phyloP scores from a whole-genome alignment of 2,113 vertebrate species.

The Albula glossodonta region DNA sequence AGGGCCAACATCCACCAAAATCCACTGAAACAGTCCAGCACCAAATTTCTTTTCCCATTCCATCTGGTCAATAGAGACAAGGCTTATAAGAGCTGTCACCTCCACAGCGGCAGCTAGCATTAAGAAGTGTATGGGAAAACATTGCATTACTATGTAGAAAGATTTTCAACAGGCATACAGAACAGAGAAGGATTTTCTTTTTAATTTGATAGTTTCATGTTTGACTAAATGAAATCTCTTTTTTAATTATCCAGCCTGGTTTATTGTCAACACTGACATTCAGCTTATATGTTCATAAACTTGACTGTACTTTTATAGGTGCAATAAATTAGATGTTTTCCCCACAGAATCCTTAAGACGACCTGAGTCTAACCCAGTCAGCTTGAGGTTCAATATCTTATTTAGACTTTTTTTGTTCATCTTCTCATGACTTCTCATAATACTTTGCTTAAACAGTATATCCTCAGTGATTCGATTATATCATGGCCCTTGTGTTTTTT shows the following conservation, averaged over 20 bases:
- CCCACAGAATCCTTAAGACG: too few relatives aligned
- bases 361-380: too few relatives aligned
- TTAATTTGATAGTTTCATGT: neutral
- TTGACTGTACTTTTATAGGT: neutral
- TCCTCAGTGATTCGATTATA: too few relatives aligned
- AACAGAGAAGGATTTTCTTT: neutral
- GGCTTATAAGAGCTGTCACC: neutral
- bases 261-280: neutral
- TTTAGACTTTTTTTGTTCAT: too few relatives aligned
- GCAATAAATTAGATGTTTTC: too few relatives aligned
- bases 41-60: neutral
- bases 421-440: too few relatives aligned
- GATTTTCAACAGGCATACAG: neutral
- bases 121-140: neutral
- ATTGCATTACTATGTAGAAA: neutral
- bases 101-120: too few relatives aligned
- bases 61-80: neutral
- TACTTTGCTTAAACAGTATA: too few relatives aligned
- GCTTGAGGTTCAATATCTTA: too few relatives aligned
- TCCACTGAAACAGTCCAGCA: neutral
- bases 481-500: too few relatives aligned
- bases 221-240: neutral
- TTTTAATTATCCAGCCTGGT: neutral
- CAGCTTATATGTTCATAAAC: neutral
- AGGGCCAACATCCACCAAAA: constrained; percentile 2